Evolutionary conservation across 2,888 invertebrate species (phyloP).

Genomic region (Parnassius orleans): DNA sequence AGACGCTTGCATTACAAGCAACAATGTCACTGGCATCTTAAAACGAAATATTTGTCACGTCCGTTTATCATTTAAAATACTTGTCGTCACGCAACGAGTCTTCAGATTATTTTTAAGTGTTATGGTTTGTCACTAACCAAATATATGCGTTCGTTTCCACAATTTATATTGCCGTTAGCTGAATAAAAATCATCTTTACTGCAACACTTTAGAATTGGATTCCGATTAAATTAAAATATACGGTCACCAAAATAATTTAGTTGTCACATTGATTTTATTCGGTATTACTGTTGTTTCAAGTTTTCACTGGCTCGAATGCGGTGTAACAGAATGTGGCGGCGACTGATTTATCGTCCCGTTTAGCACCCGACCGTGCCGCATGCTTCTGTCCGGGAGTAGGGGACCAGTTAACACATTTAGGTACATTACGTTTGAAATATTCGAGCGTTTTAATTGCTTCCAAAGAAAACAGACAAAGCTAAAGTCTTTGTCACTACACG

Average conservation of each 20-base stretch:
- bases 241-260: background rate
- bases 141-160: background rate
- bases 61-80: background rate
- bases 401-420: background rate
- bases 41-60: background rate
- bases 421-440: background rate
- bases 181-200: background rate
- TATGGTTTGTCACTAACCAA: conserved; percentile 1
- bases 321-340: conserved; percentile 18
- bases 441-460: background rate
- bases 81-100: conserved; percentile 15
- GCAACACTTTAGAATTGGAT: background rate
- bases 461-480: background rate
- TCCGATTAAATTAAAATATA: background rate
- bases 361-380: conserved; percentile 5
- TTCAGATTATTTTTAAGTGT: conserved; percentile 17
- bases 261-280: background rate
- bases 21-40: too few species aligned
- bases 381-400: conserved; percentile 1
- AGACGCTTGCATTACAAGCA: too few species aligned
- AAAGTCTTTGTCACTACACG: background rate
- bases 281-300: conserved; percentile 4
- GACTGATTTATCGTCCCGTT: conserved; percentile 21
- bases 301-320: conserved; percentile 10
- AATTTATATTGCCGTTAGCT: background rate